These are phyloP conservation scores for Cataglyphis livida DNA, from an alignment of 2,888 invertebrate species.

Conservation along the genomic window DNA sequence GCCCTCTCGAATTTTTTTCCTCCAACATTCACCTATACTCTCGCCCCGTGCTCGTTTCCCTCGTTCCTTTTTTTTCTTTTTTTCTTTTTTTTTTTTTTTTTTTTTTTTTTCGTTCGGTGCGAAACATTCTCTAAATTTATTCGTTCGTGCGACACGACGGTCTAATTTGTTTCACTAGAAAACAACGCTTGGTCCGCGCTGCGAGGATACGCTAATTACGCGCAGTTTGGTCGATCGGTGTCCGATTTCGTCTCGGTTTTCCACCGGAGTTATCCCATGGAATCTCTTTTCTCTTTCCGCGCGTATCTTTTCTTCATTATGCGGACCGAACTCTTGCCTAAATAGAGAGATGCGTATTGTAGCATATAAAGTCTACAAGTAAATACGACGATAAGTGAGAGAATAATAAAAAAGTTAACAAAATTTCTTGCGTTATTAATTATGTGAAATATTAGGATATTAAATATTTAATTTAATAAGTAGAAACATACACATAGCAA, in stretches of 20 bases:
- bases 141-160: constrained; percentile 74
- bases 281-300: constrained; percentile 16
- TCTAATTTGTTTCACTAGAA: constrained; percentile 76
- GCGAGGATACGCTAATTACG: constrained; percentile 74
- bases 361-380: neutral
- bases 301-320: constrained; percentile 22
- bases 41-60: constrained; percentile 67
- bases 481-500: neutral
- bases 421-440: constrained; percentile 2
- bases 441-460: neutral
- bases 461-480: neutral
- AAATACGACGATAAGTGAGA: neutral
- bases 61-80: constrained; percentile 38
- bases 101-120: constrained; percentile 58
- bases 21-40: constrained; percentile 48
- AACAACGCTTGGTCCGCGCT: constrained; percentile 63
- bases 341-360: neutral
- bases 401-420: neutral
- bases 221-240: constrained; percentile 66
- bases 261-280: constrained; percentile 24
- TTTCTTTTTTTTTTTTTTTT: neutral
- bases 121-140: constrained; percentile 79
- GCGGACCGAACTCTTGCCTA: neutral
- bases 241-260: constrained; percentile 70
- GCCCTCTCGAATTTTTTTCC: constrained; percentile 64